Percentiles rank a stretch among this genome's conserved stretches.
phyloP scores from a whole-genome alignment of 2,113 vertebrate species.

The Anser brachyrhynchus region DNA sequence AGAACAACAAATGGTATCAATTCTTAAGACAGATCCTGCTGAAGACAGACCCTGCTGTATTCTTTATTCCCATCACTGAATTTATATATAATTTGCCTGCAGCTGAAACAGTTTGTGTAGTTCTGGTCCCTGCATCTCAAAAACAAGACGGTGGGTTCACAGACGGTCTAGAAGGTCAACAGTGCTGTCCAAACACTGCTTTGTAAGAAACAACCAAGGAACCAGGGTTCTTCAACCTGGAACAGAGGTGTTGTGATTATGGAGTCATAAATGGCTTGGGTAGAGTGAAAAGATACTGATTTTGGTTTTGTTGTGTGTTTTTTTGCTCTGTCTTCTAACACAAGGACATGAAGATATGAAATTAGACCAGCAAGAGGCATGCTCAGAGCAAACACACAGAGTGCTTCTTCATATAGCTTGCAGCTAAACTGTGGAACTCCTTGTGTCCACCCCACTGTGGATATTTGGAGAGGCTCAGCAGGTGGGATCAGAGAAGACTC shows the following conservation, averaged over 20 bases:
- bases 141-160: not conserved
- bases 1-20: not conserved
- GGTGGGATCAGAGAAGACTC: not conserved
- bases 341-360: not conserved
- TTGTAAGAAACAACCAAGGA: not conserved
- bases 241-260: not conserved
- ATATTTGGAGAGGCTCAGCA: not conserved
- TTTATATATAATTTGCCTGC: not conserved
- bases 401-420: not conserved
- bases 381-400: not conserved
- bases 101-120: not conserved
- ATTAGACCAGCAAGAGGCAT: not conserved
- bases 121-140: not conserved
- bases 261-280: not conserved
- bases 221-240: not conserved
- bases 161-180: not conserved
- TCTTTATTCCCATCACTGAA: not conserved
- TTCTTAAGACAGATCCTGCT: not conserved
- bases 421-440: too few relatives aligned
- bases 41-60: not conserved
- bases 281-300: not conserved
- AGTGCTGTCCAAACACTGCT: not conserved
- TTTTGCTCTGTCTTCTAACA: not conserved
- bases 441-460: not conserved
- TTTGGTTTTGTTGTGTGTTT: not conserved